Percentiles rank a stretch among this genome's conserved stretches.
Evolutionary conservation across 1,140 invertebrate species (phyloP).

Genomic region (Lepidotrigona ventralis): DNA sequence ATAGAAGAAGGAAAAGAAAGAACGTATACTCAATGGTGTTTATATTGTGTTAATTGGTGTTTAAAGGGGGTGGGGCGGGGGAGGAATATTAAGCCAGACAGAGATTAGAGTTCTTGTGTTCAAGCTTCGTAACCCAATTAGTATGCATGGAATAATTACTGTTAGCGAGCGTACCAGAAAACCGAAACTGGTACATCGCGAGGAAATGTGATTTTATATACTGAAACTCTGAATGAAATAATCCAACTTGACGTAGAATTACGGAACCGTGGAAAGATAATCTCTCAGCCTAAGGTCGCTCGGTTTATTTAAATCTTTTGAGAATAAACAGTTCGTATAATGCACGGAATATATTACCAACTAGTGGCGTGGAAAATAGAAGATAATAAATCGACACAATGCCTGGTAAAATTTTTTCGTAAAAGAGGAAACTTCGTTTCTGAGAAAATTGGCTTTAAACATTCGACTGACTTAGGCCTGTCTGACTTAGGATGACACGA

Average conservation of each 20-base stretch:
- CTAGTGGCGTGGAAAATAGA: no score
- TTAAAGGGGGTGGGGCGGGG: not conserved
- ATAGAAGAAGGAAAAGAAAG: not conserved
- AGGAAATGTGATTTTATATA: not conserved
- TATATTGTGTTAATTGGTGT: not conserved
- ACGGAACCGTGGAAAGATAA: no score
- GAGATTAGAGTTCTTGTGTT: not conserved
- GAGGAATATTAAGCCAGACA: not conserved
- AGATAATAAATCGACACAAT: not conserved
- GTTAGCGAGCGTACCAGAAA: not conserved
- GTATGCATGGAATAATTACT: slow-evolving; percentile 9
- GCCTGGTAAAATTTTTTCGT: not conserved
- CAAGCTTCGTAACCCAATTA: not conserved
- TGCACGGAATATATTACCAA: no score
- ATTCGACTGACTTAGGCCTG: not conserved
- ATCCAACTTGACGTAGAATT: not conserved
- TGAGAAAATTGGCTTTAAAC: not conserved
- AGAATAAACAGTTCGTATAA: no score
- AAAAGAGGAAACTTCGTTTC: not conserved
- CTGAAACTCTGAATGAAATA: not conserved
- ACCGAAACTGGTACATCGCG: not conserved
- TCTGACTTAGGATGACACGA: not conserved
- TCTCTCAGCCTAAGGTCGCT: no score
- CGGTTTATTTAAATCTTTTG: no score
- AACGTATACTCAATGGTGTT: not conserved